Percentiles rank a stretch among this genome's conserved stretches.
These are phyloP conservation scores for Dryoscopus gambensis DNA, from an alignment of 2,113 vertebrate genomes.

Conservation along the genomic window DNA sequence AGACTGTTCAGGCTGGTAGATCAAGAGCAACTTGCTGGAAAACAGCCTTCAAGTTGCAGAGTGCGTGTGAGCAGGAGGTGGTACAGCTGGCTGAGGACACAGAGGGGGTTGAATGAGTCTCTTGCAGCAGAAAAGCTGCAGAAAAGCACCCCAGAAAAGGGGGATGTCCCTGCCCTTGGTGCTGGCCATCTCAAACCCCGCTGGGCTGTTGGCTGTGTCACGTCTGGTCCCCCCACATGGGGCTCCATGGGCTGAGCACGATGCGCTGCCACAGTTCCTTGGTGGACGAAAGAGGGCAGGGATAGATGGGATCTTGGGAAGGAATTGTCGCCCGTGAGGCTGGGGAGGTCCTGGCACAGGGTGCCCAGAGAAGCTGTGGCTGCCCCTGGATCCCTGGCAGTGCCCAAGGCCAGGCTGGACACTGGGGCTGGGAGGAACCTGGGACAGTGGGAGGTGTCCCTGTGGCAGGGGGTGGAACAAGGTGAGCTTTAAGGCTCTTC, in stretches of 20 bases:
- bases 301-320: background rate
- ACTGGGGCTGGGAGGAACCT: fast-evolving
- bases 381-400: background rate
- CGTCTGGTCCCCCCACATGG: fast-evolving
- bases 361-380: background rate
- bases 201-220: background rate
- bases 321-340: background rate
- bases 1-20: background rate
- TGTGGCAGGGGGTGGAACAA: fast-evolving
- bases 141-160: background rate
- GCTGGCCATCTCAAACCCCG: background rate
- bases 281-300: background rate
- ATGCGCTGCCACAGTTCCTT: fast-evolving
- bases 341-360: background rate
- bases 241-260: fast-evolving
- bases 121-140: background rate
- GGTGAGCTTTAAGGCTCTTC: background rate
- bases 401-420: fast-evolving
- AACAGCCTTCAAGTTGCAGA: background rate
- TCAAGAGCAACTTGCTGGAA: background rate
- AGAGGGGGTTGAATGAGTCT: background rate
- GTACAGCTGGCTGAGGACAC: background rate
- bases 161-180: background rate
- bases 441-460: background rate
- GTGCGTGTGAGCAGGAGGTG: fast-evolving